phyloP scores from a whole-genome alignment of 2,797 vertebrate species.

The Balearica regulorum region DNA sequence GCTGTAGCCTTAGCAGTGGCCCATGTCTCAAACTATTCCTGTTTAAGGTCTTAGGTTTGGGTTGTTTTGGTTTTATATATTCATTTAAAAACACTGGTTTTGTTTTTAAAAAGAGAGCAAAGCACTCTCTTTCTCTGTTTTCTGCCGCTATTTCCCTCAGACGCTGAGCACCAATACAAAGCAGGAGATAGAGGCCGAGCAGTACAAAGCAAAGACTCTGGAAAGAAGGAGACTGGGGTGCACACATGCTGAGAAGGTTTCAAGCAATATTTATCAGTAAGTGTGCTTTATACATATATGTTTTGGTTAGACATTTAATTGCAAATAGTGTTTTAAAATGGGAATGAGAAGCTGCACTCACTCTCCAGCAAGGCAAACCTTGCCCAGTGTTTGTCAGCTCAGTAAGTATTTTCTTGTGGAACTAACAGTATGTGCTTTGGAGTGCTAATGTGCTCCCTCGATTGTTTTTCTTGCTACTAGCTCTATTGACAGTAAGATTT shows the following conservation, averaged over 20 bases:
- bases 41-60: background rate
- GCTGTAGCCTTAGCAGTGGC: background rate
- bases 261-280: background rate
- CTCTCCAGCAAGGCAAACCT: background rate
- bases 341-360: background rate
- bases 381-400: background rate
- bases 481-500: constrained; percentile 14
- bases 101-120: background rate
- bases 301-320: background rate
- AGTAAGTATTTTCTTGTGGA: background rate
- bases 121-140: background rate
- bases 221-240: background rate
- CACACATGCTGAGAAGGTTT: background rate
- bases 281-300: background rate
- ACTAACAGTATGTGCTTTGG: background rate
- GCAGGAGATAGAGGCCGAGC: background rate
- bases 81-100: background rate
- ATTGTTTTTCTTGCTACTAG: background rate
- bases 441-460: background rate
- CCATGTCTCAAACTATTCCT: background rate
- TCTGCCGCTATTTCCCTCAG: background rate
- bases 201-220: background rate
- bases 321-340: background rate
- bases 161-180: background rate
- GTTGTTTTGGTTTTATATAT: background rate